These are phyloP conservation scores for Platygyra sinensis DNA, from an alignment of 64 coral and sea anemone genomes.

Conservation along the genomic window DNA sequence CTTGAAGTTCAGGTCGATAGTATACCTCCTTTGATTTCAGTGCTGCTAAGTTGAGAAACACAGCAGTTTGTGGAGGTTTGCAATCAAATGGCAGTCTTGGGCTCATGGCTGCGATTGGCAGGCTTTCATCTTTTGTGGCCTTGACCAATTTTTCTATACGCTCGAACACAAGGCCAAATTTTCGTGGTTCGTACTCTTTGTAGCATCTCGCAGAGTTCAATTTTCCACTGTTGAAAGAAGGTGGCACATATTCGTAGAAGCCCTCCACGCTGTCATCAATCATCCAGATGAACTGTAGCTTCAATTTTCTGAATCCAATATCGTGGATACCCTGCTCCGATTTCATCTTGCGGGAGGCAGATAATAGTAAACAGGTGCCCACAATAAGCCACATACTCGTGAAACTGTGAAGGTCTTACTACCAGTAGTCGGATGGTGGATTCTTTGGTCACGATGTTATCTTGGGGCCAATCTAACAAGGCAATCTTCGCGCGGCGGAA, in stretches of 20 bases:
- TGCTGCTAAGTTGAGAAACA: too few species aligned
- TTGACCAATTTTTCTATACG: not conserved
- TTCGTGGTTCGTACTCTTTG: not conserved
- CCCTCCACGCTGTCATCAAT: slow-evolving; percentile 37
- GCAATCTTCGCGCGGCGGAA: too few species aligned
- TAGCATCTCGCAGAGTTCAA: not conserved
- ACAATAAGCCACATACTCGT: too few species aligned
- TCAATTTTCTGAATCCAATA: slow-evolving; percentile 36
- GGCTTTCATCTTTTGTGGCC: not conserved
- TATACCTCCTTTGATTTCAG: too few species aligned
- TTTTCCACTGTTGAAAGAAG: too few species aligned
- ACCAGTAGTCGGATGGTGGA: too few species aligned
- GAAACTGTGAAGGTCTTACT: slow-evolving; percentile 14
- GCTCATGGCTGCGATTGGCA: slow-evolving; percentile 12
- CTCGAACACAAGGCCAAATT: not conserved
- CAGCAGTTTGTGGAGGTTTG: too few species aligned
- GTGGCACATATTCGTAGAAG: slow-evolving; percentile 7
- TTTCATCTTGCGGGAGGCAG: slow-evolving; percentile 31
- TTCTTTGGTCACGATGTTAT: too few species aligned
- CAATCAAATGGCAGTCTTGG: not conserved
- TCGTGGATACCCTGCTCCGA: slow-evolving; percentile 16
- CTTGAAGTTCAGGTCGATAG: too few species aligned
- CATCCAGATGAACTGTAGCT: slow-evolving; percentile 41
- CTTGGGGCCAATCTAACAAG: too few species aligned
- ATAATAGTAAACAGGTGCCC: too few species aligned